Percentiles rank a stretch among this genome's conserved stretches.
Evolutionary conservation across 2,113 vertebrate genomes (phyloP).

Genomic region (Semicossyphus pulcher): DNA sequence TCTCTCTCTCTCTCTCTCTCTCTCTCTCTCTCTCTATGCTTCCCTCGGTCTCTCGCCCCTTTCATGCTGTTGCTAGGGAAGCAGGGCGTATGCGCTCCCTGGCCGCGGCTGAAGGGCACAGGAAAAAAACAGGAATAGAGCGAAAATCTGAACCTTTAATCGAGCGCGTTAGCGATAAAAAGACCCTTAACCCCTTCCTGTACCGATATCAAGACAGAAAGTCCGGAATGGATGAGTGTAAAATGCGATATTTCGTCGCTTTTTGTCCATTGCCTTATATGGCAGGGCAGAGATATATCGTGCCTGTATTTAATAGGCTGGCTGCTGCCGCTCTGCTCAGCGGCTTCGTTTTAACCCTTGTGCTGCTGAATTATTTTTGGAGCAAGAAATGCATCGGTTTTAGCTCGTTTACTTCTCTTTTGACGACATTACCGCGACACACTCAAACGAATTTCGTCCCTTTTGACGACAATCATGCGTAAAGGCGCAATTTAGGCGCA

Average conservation of each 20-base stretch:
- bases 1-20: neutral
- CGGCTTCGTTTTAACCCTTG: constrained; percentile 82
- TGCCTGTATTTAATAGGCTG: constrained; percentile 80
- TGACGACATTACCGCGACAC: accelerated
- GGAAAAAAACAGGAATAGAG: constrained; percentile 47
- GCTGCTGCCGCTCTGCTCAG: constrained; percentile 75
- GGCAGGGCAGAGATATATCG: constrained; percentile 82
- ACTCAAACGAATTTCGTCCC: neutral
- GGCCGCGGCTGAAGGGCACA: constrained; percentile 74
- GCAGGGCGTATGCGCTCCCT: constrained; percentile 82
- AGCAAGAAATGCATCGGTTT: constrained; percentile 25
- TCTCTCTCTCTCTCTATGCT: constrained; percentile 16
- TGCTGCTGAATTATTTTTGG: constrained; percentile 78
- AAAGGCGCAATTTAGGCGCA: neutral
- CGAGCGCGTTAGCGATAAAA: constrained; percentile 15
- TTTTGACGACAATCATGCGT: neutral
- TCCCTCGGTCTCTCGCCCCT: constrained; percentile 37
- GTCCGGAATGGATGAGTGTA: constrained; percentile 45
- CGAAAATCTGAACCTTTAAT: constrained; percentile 37
- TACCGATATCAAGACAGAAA: constrained; percentile 35
- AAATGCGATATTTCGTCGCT: constrained; percentile 58
- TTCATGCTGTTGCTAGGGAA: constrained; percentile 81
- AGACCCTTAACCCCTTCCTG: neutral
- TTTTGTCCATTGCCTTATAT: constrained; percentile 85
- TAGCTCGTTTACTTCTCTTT: neutral